Percentiles rank a stretch among this genome's conserved stretches.
These are phyloP conservation scores for Isotomurus palustris DNA, from an alignment of 2,888 invertebrate species.

Conservation along the genomic window DNA sequence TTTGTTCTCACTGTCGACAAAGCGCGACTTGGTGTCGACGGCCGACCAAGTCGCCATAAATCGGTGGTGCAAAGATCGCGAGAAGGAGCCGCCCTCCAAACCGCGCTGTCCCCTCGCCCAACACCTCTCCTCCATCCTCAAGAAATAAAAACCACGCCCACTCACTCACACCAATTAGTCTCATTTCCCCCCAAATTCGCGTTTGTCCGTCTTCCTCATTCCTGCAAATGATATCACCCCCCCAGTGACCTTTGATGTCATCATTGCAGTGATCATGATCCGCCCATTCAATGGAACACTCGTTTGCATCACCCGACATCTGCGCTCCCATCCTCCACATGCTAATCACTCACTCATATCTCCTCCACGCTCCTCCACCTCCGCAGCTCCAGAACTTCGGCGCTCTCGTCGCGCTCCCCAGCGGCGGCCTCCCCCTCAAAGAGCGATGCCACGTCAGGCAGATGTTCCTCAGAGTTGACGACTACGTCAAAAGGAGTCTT, in stretches of 20 bases:
- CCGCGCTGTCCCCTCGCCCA: not conserved
- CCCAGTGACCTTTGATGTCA: too few relatives aligned
- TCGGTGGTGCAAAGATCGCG: not conserved
- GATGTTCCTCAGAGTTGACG: not conserved
- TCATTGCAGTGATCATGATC: too few relatives aligned
- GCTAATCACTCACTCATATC: too few relatives aligned
- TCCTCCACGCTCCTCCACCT: conserved; percentile 4
- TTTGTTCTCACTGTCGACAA: conserved; percentile 20
- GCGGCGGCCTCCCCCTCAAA: not conserved
- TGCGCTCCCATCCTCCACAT: too few relatives aligned
- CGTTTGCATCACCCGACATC: too few relatives aligned
- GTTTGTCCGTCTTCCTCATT: too few relatives aligned
- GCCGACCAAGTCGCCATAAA: conserved; percentile 8
- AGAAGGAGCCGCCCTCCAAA: too few relatives aligned
- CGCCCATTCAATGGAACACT: too few relatives aligned
- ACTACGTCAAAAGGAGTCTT: not conserved
- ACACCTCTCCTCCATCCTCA: not conserved
- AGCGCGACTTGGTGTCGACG: conserved; percentile 17
- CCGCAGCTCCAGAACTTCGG: not conserved
- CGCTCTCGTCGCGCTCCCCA: not conserved
- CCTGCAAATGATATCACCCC: too few relatives aligned
- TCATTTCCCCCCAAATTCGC: too few relatives aligned
- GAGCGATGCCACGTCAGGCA: not conserved
- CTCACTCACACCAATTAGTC: too few relatives aligned
- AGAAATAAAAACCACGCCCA: too few relatives aligned